Conservation (phyloP, 2,797 vertebrate genomes). For the Arctocebus calabarensis region DNA sequence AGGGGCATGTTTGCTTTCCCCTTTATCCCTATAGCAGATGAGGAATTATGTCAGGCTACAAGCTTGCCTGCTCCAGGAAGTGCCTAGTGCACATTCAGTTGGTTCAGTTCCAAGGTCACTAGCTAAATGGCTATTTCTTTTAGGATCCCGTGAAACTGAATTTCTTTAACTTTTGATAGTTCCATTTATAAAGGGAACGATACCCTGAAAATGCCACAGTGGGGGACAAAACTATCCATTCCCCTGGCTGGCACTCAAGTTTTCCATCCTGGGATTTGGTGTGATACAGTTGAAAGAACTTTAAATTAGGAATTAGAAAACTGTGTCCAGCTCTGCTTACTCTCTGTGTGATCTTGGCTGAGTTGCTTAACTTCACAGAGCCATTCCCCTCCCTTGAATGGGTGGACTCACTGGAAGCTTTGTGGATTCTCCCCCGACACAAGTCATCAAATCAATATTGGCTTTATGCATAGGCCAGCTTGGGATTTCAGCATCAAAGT, state of each 20-base stretch:
- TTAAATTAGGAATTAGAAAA: background rate
- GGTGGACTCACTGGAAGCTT: fast-evolving
- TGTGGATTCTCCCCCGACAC: background rate
- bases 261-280: background rate
- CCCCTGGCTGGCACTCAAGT: fast-evolving
- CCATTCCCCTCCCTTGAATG: background rate
- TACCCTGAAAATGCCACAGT: background rate
- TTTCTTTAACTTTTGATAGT: background rate
- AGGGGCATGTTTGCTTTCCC: conserved; percentile 20
- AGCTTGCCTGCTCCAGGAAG: background rate
- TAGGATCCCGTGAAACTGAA: background rate
- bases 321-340: background rate
- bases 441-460: background rate
- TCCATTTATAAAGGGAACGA: background rate
- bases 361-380: background rate
- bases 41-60: background rate
- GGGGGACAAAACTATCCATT: background rate
- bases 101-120: background rate
- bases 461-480: background rate
- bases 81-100: background rate
- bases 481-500: background rate
- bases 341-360: background rate
- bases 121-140: conserved; percentile 24
- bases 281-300: background rate
- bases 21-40: conserved; percentile 42